phyloP scores from a whole-genome alignment of 1,140 invertebrate genomes.

The Plodia interpunctella region DNA sequence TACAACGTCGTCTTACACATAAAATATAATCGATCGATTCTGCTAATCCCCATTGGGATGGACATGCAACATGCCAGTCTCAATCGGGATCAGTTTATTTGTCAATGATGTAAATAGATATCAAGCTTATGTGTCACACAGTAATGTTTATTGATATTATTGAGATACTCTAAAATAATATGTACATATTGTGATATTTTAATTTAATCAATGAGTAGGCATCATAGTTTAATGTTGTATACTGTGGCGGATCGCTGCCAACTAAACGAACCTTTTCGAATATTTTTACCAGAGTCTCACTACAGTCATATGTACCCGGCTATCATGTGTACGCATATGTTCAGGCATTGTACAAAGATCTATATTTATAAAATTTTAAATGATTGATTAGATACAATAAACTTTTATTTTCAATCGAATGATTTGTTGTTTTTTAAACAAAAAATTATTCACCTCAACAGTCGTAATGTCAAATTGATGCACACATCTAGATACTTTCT shows the following conservation, averaged over 20 bases:
- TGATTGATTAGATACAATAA: slow-evolving; percentile 69
- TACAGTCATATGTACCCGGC: slow-evolving; percentile 43
- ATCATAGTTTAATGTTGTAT: slow-evolving; percentile 55
- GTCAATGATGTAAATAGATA: slow-evolving; percentile 12
- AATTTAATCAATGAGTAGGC: slow-evolving; percentile 65
- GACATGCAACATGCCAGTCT: not conserved
- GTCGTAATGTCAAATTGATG: too few relatives aligned
- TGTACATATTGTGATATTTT: slow-evolving; percentile 77
- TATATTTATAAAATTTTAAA: slow-evolving; percentile 75
- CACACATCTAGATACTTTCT: too few relatives aligned
- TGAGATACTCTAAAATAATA: slow-evolving; percentile 56
- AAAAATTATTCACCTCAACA: not conserved
- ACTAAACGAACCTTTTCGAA: not conserved
- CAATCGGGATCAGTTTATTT: too few relatives aligned
- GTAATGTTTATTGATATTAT: slow-evolving; percentile 50
- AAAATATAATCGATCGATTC: slow-evolving; percentile 8
- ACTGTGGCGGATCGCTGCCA: slow-evolving; percentile 16
- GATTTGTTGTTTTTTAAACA: slow-evolving; percentile 20
- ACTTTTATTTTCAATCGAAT: slow-evolving; percentile 67
- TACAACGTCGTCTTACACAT: not conserved
- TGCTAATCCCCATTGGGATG: not conserved
- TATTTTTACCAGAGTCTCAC: slow-evolving; percentile 32
- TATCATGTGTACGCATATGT: slow-evolving; percentile 54
- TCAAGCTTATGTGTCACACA: slow-evolving; percentile 25
- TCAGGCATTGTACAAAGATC: slow-evolving; percentile 71